phyloP scores from a whole-genome alignment of 2,113 vertebrate genomes.

The Ranitomeya imitator region DNA sequence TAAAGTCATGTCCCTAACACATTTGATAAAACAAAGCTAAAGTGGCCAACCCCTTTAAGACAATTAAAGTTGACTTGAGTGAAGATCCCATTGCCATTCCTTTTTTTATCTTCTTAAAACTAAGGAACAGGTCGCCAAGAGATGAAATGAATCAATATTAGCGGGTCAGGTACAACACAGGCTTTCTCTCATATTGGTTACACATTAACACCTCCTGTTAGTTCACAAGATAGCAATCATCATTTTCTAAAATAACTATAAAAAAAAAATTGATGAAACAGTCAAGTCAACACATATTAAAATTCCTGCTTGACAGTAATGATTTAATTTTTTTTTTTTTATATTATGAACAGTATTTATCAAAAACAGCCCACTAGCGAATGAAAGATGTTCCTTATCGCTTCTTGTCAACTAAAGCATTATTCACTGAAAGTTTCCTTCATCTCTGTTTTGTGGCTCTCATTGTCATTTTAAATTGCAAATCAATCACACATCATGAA shows the following conservation, averaged over 20 bases:
- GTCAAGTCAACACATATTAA: conserved; percentile 77
- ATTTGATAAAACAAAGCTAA: no score
- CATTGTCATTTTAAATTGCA: conserved; percentile 94
- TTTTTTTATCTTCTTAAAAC: not conserved
- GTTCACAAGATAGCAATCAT: conserved; percentile 73
- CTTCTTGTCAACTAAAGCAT: conserved; percentile 90
- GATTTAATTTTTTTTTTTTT: conserved; percentile 85
- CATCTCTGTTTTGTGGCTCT: conserved; percentile 90
- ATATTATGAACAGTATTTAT: conserved; percentile 94
- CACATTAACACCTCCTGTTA: not conserved
- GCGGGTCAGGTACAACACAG: not conserved
- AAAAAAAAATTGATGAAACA: conserved; percentile 65
- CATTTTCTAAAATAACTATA: conserved; percentile 52
- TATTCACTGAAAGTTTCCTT: conserved; percentile 91
- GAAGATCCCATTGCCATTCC: not conserved
- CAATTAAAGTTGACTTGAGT: not conserved
- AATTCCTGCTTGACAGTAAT: conserved; percentile 84
- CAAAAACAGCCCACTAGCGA: conserved; percentile 86
- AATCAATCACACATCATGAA: conserved; percentile 95
- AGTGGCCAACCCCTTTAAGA: no score
- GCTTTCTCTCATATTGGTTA: not conserved
- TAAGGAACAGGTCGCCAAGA: not conserved
- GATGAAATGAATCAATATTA: not conserved
- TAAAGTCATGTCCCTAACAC: no score
- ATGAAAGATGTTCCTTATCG: conserved; percentile 94